Evolutionary conservation across 2,888 invertebrate species (phyloP), one percentile per base, ranked within the genome.

Genomic region (Patella caerulea): DNA sequence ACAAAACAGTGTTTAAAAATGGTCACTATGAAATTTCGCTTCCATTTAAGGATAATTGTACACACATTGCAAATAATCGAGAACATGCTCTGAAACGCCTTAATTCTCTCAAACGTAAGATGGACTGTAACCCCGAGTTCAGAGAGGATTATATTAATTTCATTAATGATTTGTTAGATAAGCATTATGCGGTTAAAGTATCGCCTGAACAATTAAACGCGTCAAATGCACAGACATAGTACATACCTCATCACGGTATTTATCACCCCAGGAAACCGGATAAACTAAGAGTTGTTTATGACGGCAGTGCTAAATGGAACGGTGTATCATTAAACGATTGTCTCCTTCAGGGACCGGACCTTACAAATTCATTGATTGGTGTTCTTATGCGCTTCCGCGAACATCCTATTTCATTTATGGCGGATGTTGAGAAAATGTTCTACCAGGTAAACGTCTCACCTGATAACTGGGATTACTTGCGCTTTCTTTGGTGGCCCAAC

Each of bases 251-350:
- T 29, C 71, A 70, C 55, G 78, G 79, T 24, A 78, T 78, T 19
- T 78, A 71, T 52, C 78, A 79, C 45, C 79, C 76, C 45, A 75
- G 71, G n/a, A 81, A 81, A 59, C 78, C 75, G 7, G 75, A 75
- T n/a, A 24, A 71, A 12, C 19, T 75, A 17, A 24, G 71, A 53
- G 70, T 71, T 17, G 75, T 75, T 11, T 75, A 75, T 75, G 78
- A 78, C 29, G 65, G 71, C 19, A 70, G 69, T 17, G 73, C 74
- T 19, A 78, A 78, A 56, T 69, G 65, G 34, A 56, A 74, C 24
- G 65, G 69, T 55, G 59, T 74, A n/a, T 55, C 75, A 1, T 59
- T 78, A 12, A 78, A 78, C n/a, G 54, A 75, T 24, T 45, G 71
- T 29, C 74, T 78, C 7, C 54, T 78, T 12, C 71, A 78, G 71